Evolutionary conservation across 2,113 vertebrate genomes (phyloP).

Genomic region (Odobenus rosmarus): DNA sequence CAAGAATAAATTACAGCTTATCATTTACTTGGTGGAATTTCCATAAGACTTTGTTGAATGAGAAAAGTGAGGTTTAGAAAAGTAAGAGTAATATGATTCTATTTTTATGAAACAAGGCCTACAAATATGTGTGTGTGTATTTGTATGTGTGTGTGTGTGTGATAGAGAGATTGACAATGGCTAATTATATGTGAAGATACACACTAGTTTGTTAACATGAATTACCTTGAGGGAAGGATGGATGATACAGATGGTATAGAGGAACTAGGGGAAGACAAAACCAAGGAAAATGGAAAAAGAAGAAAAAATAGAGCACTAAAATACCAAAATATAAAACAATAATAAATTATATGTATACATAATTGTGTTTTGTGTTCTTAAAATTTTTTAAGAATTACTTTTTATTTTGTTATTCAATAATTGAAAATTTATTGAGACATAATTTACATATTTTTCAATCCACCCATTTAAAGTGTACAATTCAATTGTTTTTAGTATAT

Average conservation of each 20-base stretch:
- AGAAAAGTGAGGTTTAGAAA: conserved; percentile 30
- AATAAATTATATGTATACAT: not conserved
- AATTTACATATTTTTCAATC: not conserved
- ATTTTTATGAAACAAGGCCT: not conserved
- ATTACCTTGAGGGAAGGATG: not conserved
- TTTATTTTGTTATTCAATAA: not conserved
- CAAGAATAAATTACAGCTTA: not conserved
- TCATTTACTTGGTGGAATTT: conserved; percentile 45
- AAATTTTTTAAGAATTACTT: conserved; percentile 2
- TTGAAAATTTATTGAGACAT: not conserved
- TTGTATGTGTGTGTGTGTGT: not conserved
- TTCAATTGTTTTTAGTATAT: not conserved
- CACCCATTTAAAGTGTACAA: not conserved
- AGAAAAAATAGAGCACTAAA: not conserved
- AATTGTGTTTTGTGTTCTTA: not conserved
- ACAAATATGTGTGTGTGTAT: not conserved
- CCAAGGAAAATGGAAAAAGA: not conserved
- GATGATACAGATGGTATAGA: not conserved
- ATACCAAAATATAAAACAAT: not conserved
- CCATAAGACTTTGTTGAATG: not conserved
- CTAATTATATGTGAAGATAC: not conserved
- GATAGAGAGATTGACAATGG: not conserved
- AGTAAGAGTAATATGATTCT: not conserved
- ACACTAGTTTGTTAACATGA: conserved; percentile 26
- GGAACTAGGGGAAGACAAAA: not conserved